These are phyloP conservation scores for Micromesistius poutassou DNA, from an alignment of 2,797 vertebrate species.

Conservation along the genomic window DNA sequence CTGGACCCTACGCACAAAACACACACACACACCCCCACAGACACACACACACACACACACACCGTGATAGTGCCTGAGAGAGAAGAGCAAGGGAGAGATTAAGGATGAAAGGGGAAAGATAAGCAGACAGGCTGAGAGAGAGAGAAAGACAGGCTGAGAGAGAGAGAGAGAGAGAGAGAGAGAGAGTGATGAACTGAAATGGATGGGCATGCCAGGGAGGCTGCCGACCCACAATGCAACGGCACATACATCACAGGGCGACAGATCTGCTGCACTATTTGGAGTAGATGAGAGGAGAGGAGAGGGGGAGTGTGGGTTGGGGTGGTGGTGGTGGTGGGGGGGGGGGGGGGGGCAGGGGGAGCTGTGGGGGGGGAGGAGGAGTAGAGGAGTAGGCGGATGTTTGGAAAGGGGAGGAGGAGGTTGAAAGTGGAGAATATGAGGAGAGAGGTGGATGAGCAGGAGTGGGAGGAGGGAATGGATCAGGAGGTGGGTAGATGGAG, in stretches of 20 bases:
- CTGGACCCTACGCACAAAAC: background rate
- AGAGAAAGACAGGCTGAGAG: background rate
- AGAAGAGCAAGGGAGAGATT: background rate
- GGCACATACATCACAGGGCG: background rate
- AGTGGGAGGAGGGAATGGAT: background rate
- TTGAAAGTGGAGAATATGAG: background rate
- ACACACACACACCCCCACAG: background rate
- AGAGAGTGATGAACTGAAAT: background rate
- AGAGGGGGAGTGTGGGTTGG: background rate
- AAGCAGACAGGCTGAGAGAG: slow-evolving; percentile 14
- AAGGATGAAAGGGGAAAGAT: slow-evolving; percentile 11
- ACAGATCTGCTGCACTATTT: slow-evolving; percentile 1
- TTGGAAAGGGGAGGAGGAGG: background rate
- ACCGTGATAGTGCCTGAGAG: background rate
- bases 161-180: background rate
- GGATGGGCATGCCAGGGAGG: background rate
- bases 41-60: background rate
- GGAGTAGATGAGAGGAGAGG: background rate
- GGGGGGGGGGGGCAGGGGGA: background rate
- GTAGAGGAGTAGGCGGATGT: background rate
- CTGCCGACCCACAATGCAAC: slow-evolving; percentile 1
- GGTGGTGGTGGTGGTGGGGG: too few species aligned
- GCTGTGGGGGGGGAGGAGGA: background rate
- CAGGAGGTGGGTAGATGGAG: background rate
- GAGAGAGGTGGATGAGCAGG: too few species aligned